Conservation (phyloP, 92 coral and sea anemone genomes). For the Porites divaricata region DNA sequence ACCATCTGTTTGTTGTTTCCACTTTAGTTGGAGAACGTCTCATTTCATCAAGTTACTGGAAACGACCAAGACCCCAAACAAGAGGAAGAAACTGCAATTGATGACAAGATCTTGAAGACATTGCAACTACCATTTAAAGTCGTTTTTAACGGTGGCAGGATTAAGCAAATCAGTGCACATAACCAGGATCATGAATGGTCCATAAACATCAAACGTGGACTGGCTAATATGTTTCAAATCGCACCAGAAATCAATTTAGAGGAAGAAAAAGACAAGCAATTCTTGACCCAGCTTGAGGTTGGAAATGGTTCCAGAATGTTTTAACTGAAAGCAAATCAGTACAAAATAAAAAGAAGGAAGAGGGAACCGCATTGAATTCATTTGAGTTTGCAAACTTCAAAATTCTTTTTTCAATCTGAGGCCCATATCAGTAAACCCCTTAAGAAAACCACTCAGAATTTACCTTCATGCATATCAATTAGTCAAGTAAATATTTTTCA, state of each 20-base stretch:
- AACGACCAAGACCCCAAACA: conserved; percentile 2
- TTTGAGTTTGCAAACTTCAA: no score
- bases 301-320: neutral
- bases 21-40: conserved; percentile 59
- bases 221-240: conserved; percentile 75
- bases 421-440: no score
- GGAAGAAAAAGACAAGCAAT: neutral
- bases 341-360: no score
- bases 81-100: neutral
- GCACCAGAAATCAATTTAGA: conserved; percentile 39
- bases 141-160: conserved; percentile 51
- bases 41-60: conserved; percentile 41
- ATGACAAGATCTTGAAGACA: conserved; percentile 20
- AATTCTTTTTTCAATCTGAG: no score
- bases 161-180: conserved; percentile 54
- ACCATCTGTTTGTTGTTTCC: no score
- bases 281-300: conserved; percentile 58
- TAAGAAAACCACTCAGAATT: no score
- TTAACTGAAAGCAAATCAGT: no score
- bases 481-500: no score
- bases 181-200: conserved; percentile 75
- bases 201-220: conserved; percentile 83
- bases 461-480: no score
- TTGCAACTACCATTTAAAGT: conserved; percentile 58
- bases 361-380: no score